Percentiles rank a stretch among this genome's conserved stretches.
Conservation (phyloP, 2,888 invertebrate genomes). For the Myopa tessellatipennis region DNA sequence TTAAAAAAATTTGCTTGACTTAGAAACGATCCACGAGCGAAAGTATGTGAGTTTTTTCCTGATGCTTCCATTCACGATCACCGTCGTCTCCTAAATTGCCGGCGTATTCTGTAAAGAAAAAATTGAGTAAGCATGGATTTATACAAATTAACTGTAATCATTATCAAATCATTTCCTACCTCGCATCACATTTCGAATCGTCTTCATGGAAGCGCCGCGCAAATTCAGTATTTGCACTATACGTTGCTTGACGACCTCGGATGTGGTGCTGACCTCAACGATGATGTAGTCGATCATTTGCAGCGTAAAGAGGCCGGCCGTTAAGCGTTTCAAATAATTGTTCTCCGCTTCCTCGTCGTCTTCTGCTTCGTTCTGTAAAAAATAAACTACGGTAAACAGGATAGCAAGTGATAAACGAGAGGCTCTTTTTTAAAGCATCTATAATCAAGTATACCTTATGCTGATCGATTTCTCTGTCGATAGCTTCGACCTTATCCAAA, state of each 20-base stretch:
- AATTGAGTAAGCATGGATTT: conserved; percentile 4
- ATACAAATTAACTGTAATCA: neutral
- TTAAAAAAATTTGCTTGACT: conserved; percentile 50
- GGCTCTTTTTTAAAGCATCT: too few species aligned
- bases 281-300: conserved; percentile 94
- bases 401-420: too few species aligned
- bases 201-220: conserved; percentile 90
- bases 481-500: conserved; percentile 88
- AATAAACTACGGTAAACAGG: neutral
- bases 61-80: conserved; percentile 80
- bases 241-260: conserved; percentile 81
- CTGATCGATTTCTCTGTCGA: conserved; percentile 82
- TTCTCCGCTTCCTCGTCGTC: conserved; percentile 86
- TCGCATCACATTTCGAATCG: conserved; percentile 93
- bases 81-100: conserved; percentile 94
- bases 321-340: conserved; percentile 87
- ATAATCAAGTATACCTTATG: conserved; percentile 56
- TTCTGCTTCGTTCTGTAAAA: conserved; percentile 65
- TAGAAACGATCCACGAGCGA: conserved; percentile 94
- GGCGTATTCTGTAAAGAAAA: conserved; percentile 81
- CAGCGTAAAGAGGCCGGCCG: conserved; percentile 95
- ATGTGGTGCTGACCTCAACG: conserved; percentile 79
- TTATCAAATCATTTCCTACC: conserved; percentile 69
- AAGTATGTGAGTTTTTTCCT: conserved; percentile 91
- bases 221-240: conserved; percentile 90